phyloP scores from a whole-genome alignment of 2,797 vertebrate species.

The Tapera naevia region DNA sequence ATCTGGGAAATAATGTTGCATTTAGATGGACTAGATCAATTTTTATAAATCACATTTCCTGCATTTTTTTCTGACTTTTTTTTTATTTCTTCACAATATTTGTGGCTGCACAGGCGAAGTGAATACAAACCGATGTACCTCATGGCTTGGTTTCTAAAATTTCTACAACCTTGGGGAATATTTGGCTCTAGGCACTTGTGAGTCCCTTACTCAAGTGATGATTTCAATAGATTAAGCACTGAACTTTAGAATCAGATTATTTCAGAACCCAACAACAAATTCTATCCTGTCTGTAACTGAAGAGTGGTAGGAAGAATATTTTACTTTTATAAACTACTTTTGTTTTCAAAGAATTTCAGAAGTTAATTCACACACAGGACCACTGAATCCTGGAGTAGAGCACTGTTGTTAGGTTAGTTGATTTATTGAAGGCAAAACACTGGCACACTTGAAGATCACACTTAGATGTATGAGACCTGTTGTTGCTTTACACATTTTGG shows the following conservation, averaged over 20 bases:
- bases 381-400: background rate
- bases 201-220: background rate
- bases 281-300: background rate
- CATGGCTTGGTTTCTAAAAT: background rate
- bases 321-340: background rate
- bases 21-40: background rate
- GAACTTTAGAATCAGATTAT: background rate
- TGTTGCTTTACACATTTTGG: background rate
- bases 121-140: background rate
- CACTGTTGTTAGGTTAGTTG: background rate
- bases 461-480: background rate
- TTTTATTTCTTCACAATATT: background rate
- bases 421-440: background rate
- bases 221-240: background rate
- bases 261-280: background rate
- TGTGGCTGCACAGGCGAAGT: background rate
- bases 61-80: background rate
- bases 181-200: background rate
- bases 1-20: background rate
- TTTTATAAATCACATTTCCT: background rate
- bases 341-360: background rate
- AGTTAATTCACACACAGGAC: background rate
- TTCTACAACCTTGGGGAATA: background rate
- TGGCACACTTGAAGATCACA: background rate
- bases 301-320: background rate